Base-by-base conservation (phyloP, 1,140 invertebrate genomes). In the Amphibalanus amphitrite region DNA sequence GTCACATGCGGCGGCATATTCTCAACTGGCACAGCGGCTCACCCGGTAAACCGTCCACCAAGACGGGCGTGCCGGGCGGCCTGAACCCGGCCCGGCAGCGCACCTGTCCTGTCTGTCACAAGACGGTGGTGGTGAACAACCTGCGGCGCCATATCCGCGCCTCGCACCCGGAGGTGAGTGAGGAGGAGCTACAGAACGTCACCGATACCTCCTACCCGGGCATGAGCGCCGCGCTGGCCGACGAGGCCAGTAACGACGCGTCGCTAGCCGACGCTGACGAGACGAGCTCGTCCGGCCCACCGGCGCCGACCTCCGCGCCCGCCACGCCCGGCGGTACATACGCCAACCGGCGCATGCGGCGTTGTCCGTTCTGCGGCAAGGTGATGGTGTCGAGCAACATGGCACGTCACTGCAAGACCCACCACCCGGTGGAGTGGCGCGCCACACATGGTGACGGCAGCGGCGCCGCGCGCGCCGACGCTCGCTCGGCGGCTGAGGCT, bases 21-120 rank as follows among this genome's bases (percentile, higher is more conserved):
- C 1, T 67, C 10, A 67, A 67, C 65, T 67, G 65, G 65, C 65
- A 67, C 65, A 26, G 65, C 65, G 23, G n/a, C 28, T 10, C 10
- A 26, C 65, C n/a, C 17, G 28, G 65, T 26, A 28, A 28, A 10
- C 26, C 26, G 65, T 67, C 65, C 10, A 67, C 3, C 65, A 67
- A 67, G 65, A 67, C 65, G 65, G 65, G 65, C 65, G 65, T 67
- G 65, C 65, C 65, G 20, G 65, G 65, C 8, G 65, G 65, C 8
- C 65, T 67, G 65, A 67, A 67, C 65, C 65, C 65, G 65, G 65
- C 65, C 8, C 65, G 65, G 10, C 65, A 67, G 65, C 65, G 65
- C 65, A 67, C 65, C 26, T 67, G 65, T 26, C 65, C 65, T 10
- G 28, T 67, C 15, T 67, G 65, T 25, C 65, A 8, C 17, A 67